Evolutionary conservation across 2,797 vertebrate species (phyloP), one percentile per base, ranked within the genome.

Genomic region (Enteromius anoplus): DNA sequence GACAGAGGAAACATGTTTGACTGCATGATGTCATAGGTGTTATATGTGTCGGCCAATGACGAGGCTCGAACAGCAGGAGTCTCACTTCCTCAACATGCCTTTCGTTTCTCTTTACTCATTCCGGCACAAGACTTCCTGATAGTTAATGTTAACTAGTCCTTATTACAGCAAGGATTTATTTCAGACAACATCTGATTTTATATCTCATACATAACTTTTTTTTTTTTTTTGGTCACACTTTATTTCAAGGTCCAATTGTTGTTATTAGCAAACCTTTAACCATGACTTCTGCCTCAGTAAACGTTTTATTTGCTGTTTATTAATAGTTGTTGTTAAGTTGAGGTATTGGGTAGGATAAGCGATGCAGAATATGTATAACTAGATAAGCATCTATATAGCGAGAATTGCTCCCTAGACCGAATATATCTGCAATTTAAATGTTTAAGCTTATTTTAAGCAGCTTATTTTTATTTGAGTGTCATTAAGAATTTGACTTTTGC

Each of bases 41-140:
- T 17, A 26, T 71, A 37, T 45, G 9, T 72, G 75, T 66, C 12
- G 0, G 58, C 58, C 12, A 62, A 14, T 26, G 55, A 85, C 81
- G 42, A 68, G 32, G 10, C 64, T 80, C 49, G 5, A 80, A 85
- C 66, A 34, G 19, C 62, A 76, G 58, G 10, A 2, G 40, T 80
- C 64, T 73, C 42, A 78, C 34, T 80, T 70, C 49, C 49, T 55
- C 65, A 21, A 21, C 78, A 45, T 60, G 34, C 37, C 15, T 70
- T 3, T 69, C 78, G 0, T 45, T 55, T 80, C 65, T 51, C 64
- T 26, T 51, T 65, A 32, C 26, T 53, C 14, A 19, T 26, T 68
- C 64, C 77, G 40, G 7, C 2, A 26, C 14, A 6, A 78, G 45
- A 19, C 8, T 40, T 37, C 58, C 26, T 40, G 21, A 51, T 5